Evolutionary conservation across 2,797 vertebrate species (phyloP).

Genomic region (Pagetopsis macropterus): DNA sequence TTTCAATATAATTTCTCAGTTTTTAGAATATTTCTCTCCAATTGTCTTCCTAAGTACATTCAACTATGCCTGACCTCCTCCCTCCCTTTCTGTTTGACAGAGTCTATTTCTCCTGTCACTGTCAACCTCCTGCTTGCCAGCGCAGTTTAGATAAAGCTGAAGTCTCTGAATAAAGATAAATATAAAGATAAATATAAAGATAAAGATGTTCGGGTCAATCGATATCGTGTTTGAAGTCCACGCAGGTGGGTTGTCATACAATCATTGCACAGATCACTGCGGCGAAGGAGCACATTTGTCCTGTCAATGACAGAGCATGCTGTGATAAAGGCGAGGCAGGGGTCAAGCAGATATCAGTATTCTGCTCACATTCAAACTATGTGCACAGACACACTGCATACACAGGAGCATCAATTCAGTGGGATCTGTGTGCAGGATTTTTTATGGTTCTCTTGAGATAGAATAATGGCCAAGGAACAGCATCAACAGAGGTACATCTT

Average conservation of each 20-base stretch:
- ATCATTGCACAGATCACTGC: slow-evolving; percentile 57
- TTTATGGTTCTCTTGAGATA: slow-evolving; percentile 13
- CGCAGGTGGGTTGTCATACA: slow-evolving; percentile 68
- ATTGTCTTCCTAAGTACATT: neutral
- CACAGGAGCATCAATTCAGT: neutral
- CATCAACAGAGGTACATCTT: neutral
- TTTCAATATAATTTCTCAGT: neutral
- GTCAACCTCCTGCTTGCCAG: slow-evolving; percentile 9
- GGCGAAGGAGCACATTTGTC: slow-evolving; percentile 53
- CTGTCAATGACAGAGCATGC: slow-evolving; percentile 30
- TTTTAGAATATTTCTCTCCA: slow-evolving; percentile 3
- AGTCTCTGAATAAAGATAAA: slow-evolving; percentile 57
- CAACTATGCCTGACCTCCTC: neutral
- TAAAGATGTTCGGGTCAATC: slow-evolving; percentile 64
- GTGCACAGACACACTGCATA: neutral
- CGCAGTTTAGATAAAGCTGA: slow-evolving; percentile 22
- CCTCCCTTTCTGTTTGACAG: neutral
- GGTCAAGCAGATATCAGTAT: slow-evolving; percentile 27
- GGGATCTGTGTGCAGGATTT: neutral
- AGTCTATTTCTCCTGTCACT: slow-evolving; percentile 8
- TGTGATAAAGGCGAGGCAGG: slow-evolving; percentile 14
- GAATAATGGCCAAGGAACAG: neutral
- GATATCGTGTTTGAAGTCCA: slow-evolving; percentile 68
- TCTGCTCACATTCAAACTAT: slow-evolving; percentile 27
- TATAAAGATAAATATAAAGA: slow-evolving; percentile 62